Evolutionary conservation across 2,888 invertebrate genomes (phyloP), one percentile per base, ranked within the genome.

Genomic region (Galeruca laticollis): DNA sequence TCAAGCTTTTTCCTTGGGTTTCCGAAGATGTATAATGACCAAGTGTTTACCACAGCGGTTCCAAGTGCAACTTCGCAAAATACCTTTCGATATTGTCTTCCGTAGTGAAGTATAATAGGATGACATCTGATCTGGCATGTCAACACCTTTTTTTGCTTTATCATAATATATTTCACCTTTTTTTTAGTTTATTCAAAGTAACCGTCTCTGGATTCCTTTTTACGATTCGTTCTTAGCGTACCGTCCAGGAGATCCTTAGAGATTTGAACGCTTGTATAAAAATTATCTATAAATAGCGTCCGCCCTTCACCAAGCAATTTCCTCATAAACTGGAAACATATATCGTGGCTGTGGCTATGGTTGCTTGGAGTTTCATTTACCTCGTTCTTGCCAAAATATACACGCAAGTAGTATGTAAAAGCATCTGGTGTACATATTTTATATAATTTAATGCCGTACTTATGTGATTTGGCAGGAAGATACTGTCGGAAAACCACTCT

Each of bases 81-180:
- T n/a, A n/a, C n/a, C n/a, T n/a, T n/a, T n/a, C n/a, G n/a, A n/a
- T n/a, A n/a, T n/a, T n/a, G n/a, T n/a, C n/a, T n/a, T n/a, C n/a
- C n/a, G n/a, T n/a, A n/a, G n/a, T n/a, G n/a, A n/a, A n/a, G n/a
- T n/a, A n/a, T n/a, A n/a, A n/a, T n/a, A n/a, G n/a, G n/a, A n/a
- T n/a, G n/a, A n/a, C n/a, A n/a, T n/a, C n/a, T n/a, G n/a, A n/a
- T n/a, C n/a, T n/a, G n/a, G n/a, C n/a, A n/a, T n/a, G n/a, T n/a
- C n/a, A n/a, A 70, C 68, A 18, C 69, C 70, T 65, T 71, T 70
- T 51, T 73, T 73, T 20, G 70, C 65, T 59, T 65, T 70, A 40
- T 73, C 71, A 43, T 74, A 74, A 40, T 59, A 64, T 35, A 73
- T 56, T 60, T 73, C 64, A n/a, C 69, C 69, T 59, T n/a, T 65